phyloP scores from a whole-genome alignment of 2,888 invertebrate genomes.

The Coelogynopora nodosa region DNA sequence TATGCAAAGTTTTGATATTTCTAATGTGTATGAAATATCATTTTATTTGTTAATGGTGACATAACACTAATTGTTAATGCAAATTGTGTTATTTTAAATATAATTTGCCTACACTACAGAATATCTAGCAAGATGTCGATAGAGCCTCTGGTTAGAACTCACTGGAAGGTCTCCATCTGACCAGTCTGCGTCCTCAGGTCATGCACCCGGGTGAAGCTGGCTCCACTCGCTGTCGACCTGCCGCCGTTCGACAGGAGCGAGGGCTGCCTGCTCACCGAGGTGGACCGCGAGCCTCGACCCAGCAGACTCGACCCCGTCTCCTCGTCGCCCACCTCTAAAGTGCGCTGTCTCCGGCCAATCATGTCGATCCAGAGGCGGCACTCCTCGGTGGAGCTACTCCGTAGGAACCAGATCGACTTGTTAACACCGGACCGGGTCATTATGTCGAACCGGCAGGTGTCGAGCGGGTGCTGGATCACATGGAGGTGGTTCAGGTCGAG shows the following conservation, averaged over 20 bases:
- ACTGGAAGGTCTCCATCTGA: not conserved
- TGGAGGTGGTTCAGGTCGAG: not conserved
- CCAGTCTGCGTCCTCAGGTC: not conserved
- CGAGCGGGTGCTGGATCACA: not conserved
- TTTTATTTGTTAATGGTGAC: too few relatives aligned
- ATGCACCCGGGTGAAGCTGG: not conserved
- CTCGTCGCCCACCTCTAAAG: not conserved
- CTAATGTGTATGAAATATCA: too few relatives aligned
- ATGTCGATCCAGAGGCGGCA: not conserved
- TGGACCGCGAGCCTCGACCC: not conserved
- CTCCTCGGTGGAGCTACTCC: not conserved
- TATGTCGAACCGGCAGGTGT: not conserved
- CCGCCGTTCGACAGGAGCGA: not conserved
- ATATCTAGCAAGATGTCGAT: too few relatives aligned
- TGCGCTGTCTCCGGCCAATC: not conserved
- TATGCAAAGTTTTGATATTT: too few relatives aligned
- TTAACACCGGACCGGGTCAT: not conserved
- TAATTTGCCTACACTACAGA: too few relatives aligned
- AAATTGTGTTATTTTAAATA: too few relatives aligned
- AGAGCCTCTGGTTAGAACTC: too few relatives aligned
- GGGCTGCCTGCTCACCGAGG: not conserved
- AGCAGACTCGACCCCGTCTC: not conserved
- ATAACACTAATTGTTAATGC: too few relatives aligned
- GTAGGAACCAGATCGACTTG: not conserved
- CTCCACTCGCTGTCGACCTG: not conserved